These are phyloP conservation scores for Diploptera punctata DNA, from an alignment of 2,888 invertebrate species.

Conservation along the genomic window DNA sequence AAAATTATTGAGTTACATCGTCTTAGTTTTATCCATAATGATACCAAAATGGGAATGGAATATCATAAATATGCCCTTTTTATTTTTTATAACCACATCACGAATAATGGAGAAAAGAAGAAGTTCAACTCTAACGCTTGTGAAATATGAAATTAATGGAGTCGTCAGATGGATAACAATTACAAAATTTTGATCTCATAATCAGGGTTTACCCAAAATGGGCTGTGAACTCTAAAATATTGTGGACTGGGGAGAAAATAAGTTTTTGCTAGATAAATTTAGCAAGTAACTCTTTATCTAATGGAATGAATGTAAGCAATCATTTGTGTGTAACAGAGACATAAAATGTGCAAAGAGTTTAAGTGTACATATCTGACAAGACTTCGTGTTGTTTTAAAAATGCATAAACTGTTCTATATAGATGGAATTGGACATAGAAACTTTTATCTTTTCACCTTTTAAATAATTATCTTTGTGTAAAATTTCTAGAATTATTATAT, in stretches of 20 bases:
- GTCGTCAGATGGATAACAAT: background rate
- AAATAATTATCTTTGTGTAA: slow-evolving; percentile 40
- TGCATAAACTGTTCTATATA: slow-evolving; percentile 8
- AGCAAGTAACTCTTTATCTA: no score
- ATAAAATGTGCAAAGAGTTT: background rate
- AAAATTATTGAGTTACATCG: no score
- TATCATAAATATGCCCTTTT: no score
- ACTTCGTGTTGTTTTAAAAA: no score
- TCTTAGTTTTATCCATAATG: no score
- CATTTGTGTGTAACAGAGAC: background rate
- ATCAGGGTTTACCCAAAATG: slow-evolving; percentile 36
- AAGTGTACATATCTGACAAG: background rate
- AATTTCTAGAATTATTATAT: slow-evolving; percentile 34
- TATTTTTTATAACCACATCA: no score
- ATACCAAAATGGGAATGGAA: no score
- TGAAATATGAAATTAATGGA: no score
- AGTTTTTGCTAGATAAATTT: no score
- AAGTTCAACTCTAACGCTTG: no score
- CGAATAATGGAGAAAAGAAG: no score
- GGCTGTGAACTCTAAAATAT: slow-evolving; percentile 38
- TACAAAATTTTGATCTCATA: slow-evolving; percentile 37
- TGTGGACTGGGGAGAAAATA: background rate
- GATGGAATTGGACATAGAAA: slow-evolving; percentile 6
- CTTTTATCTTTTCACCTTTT: slow-evolving; percentile 33
- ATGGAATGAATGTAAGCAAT: background rate